These are phyloP conservation scores for Penaeus indicus DNA, from an alignment of 1,140 invertebrate species.

Conservation along the genomic window DNA sequence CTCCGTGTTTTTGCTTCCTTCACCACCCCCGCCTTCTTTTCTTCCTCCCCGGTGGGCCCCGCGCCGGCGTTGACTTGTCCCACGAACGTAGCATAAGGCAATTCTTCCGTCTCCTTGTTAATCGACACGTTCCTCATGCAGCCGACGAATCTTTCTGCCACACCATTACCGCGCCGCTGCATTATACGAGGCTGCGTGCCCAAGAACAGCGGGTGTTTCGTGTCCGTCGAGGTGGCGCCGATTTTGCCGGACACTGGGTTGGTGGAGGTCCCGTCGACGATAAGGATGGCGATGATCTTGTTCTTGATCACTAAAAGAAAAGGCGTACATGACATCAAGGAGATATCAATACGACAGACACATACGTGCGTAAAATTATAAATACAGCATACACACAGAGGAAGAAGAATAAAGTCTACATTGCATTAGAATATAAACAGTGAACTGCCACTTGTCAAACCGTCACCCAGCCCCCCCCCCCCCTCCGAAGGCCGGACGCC, in stretches of 20 bases:
- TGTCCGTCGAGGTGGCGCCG: conserved; percentile 80
- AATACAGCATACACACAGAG: too few species aligned
- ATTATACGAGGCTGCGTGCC: conserved; percentile 82
- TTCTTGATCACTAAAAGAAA: conserved; percentile 82
- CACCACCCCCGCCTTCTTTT: neutral
- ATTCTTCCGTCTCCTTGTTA: conserved; percentile 34
- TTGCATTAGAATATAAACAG: conserved; percentile 49
- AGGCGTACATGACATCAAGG: neutral
- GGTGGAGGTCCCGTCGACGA: conserved; percentile 82
- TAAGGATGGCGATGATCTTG: conserved; percentile 85
- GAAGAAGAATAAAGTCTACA: too few species aligned
- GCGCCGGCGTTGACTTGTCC: conserved; percentile 61
- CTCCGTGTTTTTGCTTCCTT: neutral
- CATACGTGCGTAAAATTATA: too few species aligned
- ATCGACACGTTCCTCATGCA: conserved; percentile 72
- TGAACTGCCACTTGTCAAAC: conserved; percentile 55
- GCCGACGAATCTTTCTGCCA: conserved; percentile 82
- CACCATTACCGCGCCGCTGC: conserved; percentile 73
- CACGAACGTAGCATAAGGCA: conserved; percentile 55
- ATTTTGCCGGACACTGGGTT: conserved; percentile 78
- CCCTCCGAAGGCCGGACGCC: conserved; percentile 77
- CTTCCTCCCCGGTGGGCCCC: conserved; percentile 55
- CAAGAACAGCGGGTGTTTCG: conserved; percentile 87
- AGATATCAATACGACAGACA: too few species aligned
- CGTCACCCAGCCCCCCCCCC: conserved; percentile 50